Conservation (phyloP, 2,113 vertebrate species). For the Vireo altiloquus region DNA sequence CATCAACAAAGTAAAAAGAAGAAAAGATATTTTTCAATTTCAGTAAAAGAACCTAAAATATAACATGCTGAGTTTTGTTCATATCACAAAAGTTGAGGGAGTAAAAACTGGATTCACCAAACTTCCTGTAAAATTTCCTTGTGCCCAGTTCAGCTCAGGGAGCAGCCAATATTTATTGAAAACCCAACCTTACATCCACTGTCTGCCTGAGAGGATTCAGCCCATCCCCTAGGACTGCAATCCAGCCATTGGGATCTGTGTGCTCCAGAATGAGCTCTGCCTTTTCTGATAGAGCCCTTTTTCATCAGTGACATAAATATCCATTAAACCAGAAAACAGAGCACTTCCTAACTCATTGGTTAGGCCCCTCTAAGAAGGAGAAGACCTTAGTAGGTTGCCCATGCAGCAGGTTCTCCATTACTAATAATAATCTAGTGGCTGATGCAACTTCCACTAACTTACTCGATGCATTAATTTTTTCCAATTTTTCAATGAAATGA, state of each 20-base stretch:
- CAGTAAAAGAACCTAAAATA: not conserved
- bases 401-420: not conserved
- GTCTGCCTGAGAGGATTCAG: not conserved
- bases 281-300: not conserved
- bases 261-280: not conserved
- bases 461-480: not conserved
- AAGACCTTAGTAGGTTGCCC: not conserved
- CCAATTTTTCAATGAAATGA: not conserved
- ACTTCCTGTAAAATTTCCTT: not conserved
- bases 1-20: not conserved
- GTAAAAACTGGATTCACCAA: not conserved
- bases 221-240: not conserved
- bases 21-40: not conserved
- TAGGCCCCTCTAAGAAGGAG: not conserved
- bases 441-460: not conserved
- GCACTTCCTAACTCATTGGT: not conserved
- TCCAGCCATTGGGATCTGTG: accelerated
- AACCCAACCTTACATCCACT: not conserved
- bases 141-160: not conserved
- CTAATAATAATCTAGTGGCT: not conserved
- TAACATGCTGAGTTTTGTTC: not conserved
- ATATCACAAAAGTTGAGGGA: not conserved
- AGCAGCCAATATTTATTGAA: not conserved
- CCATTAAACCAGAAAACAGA: not conserved
- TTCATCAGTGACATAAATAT: not conserved